Evolutionary conservation across 2,888 invertebrate species (phyloP), one percentile per base, ranked within the genome.

Genomic region (Caenorhabditis afra): DNA sequence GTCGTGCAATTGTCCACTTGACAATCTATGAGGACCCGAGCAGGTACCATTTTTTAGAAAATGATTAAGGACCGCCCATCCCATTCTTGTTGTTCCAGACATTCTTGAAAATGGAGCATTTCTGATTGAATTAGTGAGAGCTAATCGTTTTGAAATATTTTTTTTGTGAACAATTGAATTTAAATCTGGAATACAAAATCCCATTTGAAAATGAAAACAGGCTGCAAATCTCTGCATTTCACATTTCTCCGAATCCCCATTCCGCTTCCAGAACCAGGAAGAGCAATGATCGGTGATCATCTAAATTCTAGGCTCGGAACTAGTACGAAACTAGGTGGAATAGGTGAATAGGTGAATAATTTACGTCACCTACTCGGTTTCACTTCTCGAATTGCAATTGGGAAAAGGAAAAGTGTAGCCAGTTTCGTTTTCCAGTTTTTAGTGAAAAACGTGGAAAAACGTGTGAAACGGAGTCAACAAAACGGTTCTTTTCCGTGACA

Each of bases 1-100:
- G 79, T 41, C 29, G 79, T 23, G 73, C 73, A 5, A 50, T 78
- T 44, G 35, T 14, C 11, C 78, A 78, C n/a, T n/a, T 78, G n/a
- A 71, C 66, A n/a, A 55, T 78, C 16, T 66, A 61, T 29, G 66
- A 78, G 35, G 78, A 78, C 7, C 58, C 65, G 5, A 57, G 16
- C 39, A 68, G 50, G 76, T 76, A 45, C 11, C 59, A n/a, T n/a
- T n/a, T n/a, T n/a, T n/a, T 57, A 10, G 3, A 3, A 8, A 3
- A 16, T 14, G 18, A 2, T 18, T 16, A 5, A 10, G 2, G 47
- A 20, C 3, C 10, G 3, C 16, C 4, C 12, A 11, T 41, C 20
- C 39, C 45, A 12, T 53, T 53, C 35, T 44, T 47, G n/a, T 61
- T 41, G 14, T 41, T 41, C 41, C 11, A 11, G 41, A 41, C 41